phyloP scores from a whole-genome alignment of 2,888 invertebrate genomes.

The Aleiodes leptofemur region DNA sequence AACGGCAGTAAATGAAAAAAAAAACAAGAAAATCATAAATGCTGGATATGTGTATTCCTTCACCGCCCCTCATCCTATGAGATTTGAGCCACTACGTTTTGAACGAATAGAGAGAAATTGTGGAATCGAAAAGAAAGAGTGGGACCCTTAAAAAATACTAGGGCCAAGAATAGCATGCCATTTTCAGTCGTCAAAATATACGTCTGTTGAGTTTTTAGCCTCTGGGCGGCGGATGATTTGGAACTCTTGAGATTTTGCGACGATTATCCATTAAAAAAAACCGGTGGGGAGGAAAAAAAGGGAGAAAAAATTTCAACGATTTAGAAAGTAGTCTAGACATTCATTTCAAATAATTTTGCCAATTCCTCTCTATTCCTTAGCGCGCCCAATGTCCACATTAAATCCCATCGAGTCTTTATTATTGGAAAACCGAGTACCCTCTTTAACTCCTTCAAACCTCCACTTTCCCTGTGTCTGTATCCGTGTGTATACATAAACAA shows the following conservation, averaged over 20 bases:
- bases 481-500: too few species aligned
- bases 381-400: slow-evolving; percentile 32
- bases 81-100: slow-evolving; percentile 36
- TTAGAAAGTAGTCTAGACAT: slow-evolving; percentile 38
- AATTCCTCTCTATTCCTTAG: slow-evolving; percentile 24
- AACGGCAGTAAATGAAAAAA: slow-evolving; percentile 8
- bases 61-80: neutral
- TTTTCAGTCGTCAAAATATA: slow-evolving; percentile 74
- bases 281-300: too few species aligned
- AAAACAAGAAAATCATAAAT: neutral
- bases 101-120: slow-evolving; percentile 26
- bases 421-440: slow-evolving; percentile 38
- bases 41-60: neutral
- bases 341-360: slow-evolving; percentile 38
- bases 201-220: slow-evolving; percentile 65
- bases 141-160: slow-evolving; percentile 48
- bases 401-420: slow-evolving; percentile 56
- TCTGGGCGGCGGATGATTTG: slow-evolving; percentile 52
- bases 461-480: too few species aligned
- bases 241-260: slow-evolving; percentile 48
- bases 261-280: slow-evolving; percentile 66
- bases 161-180: slow-evolving; percentile 61
- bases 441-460: too few species aligned
- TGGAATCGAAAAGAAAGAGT: slow-evolving; percentile 27
- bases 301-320: neutral